phyloP scores from a whole-genome alignment of 2,888 invertebrate genomes.

The Lottia scabra region DNA sequence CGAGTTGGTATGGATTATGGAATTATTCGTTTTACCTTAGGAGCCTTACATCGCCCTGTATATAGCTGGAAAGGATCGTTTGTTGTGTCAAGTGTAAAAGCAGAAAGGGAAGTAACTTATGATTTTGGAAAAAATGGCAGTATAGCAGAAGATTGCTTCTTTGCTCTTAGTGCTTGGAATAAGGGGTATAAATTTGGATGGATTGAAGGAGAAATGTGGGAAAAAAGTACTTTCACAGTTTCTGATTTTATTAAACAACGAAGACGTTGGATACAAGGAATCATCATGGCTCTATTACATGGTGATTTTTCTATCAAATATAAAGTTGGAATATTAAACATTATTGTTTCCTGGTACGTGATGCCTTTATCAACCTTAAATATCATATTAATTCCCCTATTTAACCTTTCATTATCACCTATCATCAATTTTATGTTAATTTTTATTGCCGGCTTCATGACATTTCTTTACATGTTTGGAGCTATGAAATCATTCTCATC shows the following conservation, averaged over 20 bases:
- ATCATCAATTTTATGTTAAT: constrained; percentile 38
- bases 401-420: constrained; percentile 44
- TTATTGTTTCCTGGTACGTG: neutral
- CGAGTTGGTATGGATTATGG: constrained; percentile 60
- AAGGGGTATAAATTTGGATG: constrained; percentile 57
- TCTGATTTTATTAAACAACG: constrained; percentile 55
- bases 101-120: constrained; percentile 50
- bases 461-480: constrained; percentile 53
- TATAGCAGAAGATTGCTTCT: constrained; percentile 57
- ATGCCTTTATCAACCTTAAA: constrained; percentile 32
- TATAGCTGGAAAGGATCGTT: constrained; percentile 63
- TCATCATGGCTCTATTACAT: constrained; percentile 47
- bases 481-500: constrained; percentile 51
- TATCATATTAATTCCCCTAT: constrained; percentile 42
- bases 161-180: constrained; percentile 52
- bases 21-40: constrained; percentile 49
- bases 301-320: constrained; percentile 45
- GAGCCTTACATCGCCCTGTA: constrained; percentile 49
- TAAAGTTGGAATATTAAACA: constrained; percentile 22
- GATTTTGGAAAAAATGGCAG: constrained; percentile 55
- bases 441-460: constrained; percentile 45
- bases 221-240: constrained; percentile 57
- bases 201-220: constrained; percentile 61
- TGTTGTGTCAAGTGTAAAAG: constrained; percentile 54
- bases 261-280: constrained; percentile 58